Evolutionary conservation across 2,888 invertebrate genomes (phyloP).

Genomic region (Dyspetes luteomarginatus): DNA sequence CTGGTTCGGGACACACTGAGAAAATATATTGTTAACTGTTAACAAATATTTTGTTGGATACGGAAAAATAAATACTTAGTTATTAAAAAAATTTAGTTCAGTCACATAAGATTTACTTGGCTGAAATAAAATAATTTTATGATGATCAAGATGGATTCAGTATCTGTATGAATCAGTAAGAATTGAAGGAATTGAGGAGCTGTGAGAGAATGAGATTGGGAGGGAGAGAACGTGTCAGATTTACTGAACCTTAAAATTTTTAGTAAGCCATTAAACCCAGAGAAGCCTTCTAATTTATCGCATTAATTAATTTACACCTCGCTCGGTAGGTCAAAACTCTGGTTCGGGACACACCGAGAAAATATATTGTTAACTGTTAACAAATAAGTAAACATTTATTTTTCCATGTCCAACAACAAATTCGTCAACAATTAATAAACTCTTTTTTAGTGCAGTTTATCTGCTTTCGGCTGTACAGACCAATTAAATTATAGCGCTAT

Average conservation of each 20-base stretch:
- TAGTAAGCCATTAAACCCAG: background rate
- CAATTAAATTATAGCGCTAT: background rate
- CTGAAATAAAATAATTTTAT: too few species aligned
- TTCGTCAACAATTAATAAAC: too few species aligned
- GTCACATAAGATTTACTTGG: too few species aligned
- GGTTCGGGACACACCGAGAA: background rate
- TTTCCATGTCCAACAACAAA: too few species aligned
- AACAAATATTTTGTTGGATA: too few species aligned
- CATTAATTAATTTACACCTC: slow-evolving; percentile 43
- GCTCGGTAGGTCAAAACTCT: background rate
- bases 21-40: too few species aligned
- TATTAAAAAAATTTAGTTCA: too few species aligned
- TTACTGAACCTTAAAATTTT: slow-evolving; percentile 7
- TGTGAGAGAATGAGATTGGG: background rate
- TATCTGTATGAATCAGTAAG: background rate
- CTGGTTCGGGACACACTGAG: background rate
- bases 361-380: too few species aligned
- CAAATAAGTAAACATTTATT: too few species aligned
- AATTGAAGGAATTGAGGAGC: background rate
- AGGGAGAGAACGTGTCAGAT: background rate
- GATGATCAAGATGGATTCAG: too few species aligned
- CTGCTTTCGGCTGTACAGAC: background rate
- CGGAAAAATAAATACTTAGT: too few species aligned
- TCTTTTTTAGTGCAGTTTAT: too few species aligned
- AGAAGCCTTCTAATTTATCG: slow-evolving; percentile 28